These are phyloP conservation scores for Macrobrachium nipponense DNA, from an alignment of 1,140 invertebrate genomes.

Conservation along the genomic window DNA sequence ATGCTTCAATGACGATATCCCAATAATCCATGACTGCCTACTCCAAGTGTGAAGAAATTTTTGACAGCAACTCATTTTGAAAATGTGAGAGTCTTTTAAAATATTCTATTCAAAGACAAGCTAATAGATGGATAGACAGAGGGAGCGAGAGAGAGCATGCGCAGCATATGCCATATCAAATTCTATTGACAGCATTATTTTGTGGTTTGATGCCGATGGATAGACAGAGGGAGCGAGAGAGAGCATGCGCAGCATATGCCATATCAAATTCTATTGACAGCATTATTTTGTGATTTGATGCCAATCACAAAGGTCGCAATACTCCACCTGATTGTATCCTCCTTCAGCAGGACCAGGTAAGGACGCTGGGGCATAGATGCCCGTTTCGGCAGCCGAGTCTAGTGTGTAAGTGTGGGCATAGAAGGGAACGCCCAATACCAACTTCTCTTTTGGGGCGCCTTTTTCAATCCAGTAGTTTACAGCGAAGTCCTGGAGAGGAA, in stretches of 20 bases:
- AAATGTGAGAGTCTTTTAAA: too few relatives aligned
- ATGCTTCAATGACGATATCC: too few relatives aligned
- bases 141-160: too few relatives aligned
- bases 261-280: too few relatives aligned
- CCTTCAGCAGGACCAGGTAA: slow-evolving; percentile 77
- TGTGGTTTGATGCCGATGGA: not conserved
- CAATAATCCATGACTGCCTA: too few relatives aligned
- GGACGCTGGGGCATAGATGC: slow-evolving; percentile 73
- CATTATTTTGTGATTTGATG: not conserved
- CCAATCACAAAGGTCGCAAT: not conserved
- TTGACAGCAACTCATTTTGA: too few relatives aligned
- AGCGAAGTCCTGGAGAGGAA: slow-evolving; percentile 71
- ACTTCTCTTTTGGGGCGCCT: slow-evolving; percentile 74
- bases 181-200: not conserved
- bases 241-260: not conserved
- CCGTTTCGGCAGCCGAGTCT: slow-evolving; percentile 69
- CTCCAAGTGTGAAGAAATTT: too few relatives aligned
- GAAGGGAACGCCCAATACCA: slow-evolving; percentile 76
- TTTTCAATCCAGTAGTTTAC: slow-evolving; percentile 75
- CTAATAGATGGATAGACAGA: too few relatives aligned
- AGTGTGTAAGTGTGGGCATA: slow-evolving; percentile 76
- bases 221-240: too few relatives aligned
- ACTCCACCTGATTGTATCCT: slow-evolving; percentile 83
- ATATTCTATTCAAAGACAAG: too few relatives aligned
- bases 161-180: not conserved